Conservation (phyloP, 2,888 invertebrate species). For the Polia nebulosa region DNA sequence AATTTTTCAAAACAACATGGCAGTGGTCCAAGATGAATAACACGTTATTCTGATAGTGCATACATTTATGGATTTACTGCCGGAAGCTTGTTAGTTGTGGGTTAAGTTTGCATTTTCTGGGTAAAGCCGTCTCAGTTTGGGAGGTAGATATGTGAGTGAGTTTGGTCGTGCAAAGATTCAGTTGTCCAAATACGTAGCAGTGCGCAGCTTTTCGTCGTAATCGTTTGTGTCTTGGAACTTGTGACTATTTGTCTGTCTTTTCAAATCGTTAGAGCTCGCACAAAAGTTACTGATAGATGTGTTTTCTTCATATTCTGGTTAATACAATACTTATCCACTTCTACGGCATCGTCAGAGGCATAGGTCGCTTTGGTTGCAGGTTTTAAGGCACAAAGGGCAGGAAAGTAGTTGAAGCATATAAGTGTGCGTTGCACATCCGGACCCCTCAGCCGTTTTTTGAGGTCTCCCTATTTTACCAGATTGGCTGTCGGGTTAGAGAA, state of each 20-base stretch:
- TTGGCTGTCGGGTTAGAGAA: neutral
- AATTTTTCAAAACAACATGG: constrained; percentile 88
- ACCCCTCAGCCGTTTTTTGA: neutral
- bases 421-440: too few relatives aligned
- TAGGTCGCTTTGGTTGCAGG: neutral
- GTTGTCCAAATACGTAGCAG: neutral
- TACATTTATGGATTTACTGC: constrained; percentile 74
- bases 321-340: neutral
- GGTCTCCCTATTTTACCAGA: neutral
- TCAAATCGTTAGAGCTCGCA: neutral
- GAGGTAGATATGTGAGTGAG: too few relatives aligned
- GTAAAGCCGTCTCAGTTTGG: constrained; percentile 2
- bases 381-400: neutral
- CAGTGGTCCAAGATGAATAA: constrained; percentile 82
- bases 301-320: too few relatives aligned
- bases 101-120: constrained; percentile 30
- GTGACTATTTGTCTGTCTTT: neutral
- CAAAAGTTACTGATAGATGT: neutral
- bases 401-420: neutral
- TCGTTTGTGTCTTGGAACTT: neutral
- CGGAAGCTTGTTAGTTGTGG: constrained; percentile 60
- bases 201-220: too few relatives aligned
- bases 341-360: neutral
- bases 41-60: constrained; percentile 79
- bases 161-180: neutral